Conservation (phyloP, 2,888 invertebrate genomes). For the Tiphia femorata region DNA sequence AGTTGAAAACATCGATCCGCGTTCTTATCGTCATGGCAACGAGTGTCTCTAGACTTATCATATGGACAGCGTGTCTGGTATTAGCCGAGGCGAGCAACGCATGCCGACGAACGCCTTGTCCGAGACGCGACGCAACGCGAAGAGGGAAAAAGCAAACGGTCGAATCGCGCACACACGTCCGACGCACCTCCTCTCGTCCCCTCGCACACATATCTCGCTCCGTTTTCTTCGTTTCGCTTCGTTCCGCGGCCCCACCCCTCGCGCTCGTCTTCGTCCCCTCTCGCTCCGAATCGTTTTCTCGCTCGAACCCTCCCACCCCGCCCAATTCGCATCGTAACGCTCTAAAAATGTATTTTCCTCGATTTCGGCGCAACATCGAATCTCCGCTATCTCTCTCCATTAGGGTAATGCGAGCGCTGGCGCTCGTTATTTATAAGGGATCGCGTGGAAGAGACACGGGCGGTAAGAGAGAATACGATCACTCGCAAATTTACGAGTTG, state of each 20-base stretch:
- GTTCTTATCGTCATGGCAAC: constrained; percentile 54
- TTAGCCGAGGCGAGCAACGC: no score
- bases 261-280: not conserved
- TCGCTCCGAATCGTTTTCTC: not conserved
- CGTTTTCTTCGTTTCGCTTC: not conserved
- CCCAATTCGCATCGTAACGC: constrained; percentile 43
- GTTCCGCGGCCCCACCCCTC: not conserved
- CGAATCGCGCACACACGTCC: not conserved
- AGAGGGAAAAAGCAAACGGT: not conserved
- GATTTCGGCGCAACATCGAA: constrained; percentile 22
- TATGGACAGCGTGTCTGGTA: no score
- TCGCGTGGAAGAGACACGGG: no score
- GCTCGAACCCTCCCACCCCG: not conserved
- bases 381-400: not conserved
- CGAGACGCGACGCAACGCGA: not conserved
- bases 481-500: no score
- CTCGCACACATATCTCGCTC: not conserved
- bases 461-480: no score
- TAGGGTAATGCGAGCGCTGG: no score
- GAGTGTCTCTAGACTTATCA: constrained; percentile 42
- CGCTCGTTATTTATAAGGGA: no score
- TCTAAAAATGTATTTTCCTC: constrained; percentile 45
- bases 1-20: constrained; percentile 49
- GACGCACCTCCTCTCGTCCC: not conserved
- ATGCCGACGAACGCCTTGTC: no score